Evolutionary conservation across 2,888 invertebrate species (phyloP).

Genomic region (Matsumyia berberina): DNA sequence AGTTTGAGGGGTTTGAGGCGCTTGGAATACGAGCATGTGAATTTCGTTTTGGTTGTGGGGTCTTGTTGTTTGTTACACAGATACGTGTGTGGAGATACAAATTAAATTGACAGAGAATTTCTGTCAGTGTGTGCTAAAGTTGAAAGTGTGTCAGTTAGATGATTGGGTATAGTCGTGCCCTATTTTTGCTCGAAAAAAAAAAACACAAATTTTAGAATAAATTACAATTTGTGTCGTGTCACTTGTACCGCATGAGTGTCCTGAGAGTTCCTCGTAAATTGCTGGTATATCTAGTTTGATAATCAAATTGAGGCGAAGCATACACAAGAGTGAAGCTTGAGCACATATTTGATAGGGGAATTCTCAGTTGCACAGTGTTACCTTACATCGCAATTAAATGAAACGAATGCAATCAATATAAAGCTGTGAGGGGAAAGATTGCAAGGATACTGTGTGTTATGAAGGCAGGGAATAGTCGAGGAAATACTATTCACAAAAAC

Average conservation of each 20-base stretch:
- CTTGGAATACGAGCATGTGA: too few species aligned
- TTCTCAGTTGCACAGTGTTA: background rate
- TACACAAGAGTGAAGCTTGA: slow-evolving; percentile 7
- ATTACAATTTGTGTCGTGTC: slow-evolving; percentile 24
- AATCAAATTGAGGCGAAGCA: background rate
- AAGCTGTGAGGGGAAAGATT: too few species aligned
- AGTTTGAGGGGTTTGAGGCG: too few species aligned
- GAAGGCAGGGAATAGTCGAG: too few species aligned
- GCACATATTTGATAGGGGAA: slow-evolving; percentile 11
- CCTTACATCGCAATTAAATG: background rate
- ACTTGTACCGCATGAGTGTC: background rate
- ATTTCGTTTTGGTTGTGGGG: background rate
- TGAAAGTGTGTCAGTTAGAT: slow-evolving; percentile 21
- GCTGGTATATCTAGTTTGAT: background rate
- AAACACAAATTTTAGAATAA: slow-evolving; percentile 4
- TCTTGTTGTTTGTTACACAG: slow-evolving; percentile 33
- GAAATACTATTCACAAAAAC: too few species aligned
- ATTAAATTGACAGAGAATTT: slow-evolving; percentile 34
- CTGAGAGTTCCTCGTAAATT: slow-evolving; percentile 1
- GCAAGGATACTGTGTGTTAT: too few species aligned
- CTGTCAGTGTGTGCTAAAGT: background rate
- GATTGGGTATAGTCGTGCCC: slow-evolving; percentile 4
- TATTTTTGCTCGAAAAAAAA: background rate
- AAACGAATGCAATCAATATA: too few species aligned
- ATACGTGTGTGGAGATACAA: slow-evolving; percentile 21